Percentiles rank a stretch among this genome's conserved stretches.
These are phyloP conservation scores for Helicoverpa armigera DNA, from an alignment of 1,140 invertebrate species.

Conservation along the genomic window DNA sequence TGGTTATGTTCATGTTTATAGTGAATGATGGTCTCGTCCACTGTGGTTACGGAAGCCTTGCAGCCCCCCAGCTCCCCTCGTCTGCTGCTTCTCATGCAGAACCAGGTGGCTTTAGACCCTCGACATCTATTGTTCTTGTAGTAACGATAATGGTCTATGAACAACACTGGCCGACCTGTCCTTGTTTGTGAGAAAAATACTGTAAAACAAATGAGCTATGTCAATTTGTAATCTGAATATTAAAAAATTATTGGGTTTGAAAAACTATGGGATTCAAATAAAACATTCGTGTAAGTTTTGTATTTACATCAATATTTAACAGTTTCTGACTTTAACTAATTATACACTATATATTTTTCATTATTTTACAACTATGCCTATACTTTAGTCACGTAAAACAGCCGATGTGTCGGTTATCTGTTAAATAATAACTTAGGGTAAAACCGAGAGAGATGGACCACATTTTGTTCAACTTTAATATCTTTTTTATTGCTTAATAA, in stretches of 20 bases:
- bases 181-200: conserved; percentile 24
- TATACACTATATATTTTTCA: too few species aligned
- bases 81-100: conserved; percentile 47
- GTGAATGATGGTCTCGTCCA: conserved; percentile 45
- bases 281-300: too few species aligned
- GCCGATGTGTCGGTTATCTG: too few species aligned
- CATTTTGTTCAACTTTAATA: too few species aligned
- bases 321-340: too few species aligned
- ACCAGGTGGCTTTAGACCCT: conserved; percentile 55
- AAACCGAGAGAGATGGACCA: too few species aligned
- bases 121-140: conserved; percentile 53
- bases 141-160: conserved; percentile 49
- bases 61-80: not conserved
- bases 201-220: not conserved
- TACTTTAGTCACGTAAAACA: too few species aligned
- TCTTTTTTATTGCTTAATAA: too few species aligned
- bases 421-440: not conserved
- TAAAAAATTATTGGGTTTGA: not conserved
- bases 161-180: conserved; percentile 29
- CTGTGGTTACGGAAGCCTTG: conserved; percentile 53
- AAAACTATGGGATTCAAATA: not conserved
- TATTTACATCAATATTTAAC: too few species aligned
- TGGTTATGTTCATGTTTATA: conserved; percentile 59
- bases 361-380: too few species aligned
- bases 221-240: not conserved